Percentiles rank a stretch among this genome's conserved stretches.
phyloP scores from a whole-genome alignment of 2,797 vertebrate genomes.

The Syndactyla subalaris region DNA sequence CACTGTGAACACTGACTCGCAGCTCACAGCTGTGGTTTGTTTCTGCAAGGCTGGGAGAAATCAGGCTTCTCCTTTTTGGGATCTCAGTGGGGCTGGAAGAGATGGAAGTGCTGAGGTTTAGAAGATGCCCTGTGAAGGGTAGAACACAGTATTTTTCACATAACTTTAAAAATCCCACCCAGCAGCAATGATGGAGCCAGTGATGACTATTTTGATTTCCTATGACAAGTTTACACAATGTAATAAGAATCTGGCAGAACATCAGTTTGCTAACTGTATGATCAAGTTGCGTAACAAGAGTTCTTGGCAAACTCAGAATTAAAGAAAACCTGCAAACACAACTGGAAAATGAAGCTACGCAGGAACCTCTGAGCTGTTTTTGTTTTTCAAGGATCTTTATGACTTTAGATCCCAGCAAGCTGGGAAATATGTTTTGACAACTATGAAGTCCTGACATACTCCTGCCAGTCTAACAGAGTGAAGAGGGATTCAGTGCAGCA shows the following conservation, averaged over 20 bases:
- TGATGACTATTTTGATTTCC: slow-evolving; percentile 10
- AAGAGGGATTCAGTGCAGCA: not conserved
- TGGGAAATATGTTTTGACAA: not conserved
- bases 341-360: not conserved
- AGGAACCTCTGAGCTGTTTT: not conserved
- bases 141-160: not conserved
- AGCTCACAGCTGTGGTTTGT: not conserved
- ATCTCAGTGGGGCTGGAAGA: not conserved
- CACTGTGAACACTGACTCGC: not conserved
- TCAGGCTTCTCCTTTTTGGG: not conserved
- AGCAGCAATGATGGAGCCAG: not conserved
- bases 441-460: not conserved
- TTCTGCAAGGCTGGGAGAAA: not conserved
- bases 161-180: not conserved
- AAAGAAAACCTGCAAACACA: not conserved
- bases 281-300: not conserved
- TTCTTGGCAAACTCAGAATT: not conserved
- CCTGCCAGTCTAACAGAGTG: not conserved
- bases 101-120: not conserved
- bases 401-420: not conserved
- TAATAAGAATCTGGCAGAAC: slow-evolving; percentile 5
- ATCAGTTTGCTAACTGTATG: not conserved
- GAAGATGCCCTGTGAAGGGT: not conserved
- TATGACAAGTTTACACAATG: not conserved
- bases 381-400: not conserved